These are phyloP conservation scores for Nesospiza acunhae DNA, from an alignment of 2,113 vertebrate species.

Conservation along the genomic window DNA sequence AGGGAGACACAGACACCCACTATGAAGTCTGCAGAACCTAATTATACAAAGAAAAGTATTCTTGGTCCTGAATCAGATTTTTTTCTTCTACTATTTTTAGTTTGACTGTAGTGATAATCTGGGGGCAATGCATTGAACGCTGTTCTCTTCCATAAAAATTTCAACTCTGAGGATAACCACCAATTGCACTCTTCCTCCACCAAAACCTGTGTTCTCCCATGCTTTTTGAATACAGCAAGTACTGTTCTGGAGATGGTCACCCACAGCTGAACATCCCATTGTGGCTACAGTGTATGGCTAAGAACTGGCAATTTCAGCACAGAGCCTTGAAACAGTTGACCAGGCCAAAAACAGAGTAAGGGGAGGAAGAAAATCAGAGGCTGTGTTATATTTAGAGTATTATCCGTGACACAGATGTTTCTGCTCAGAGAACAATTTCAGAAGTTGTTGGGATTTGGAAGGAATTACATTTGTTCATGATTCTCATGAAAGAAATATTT, in stretches of 20 bases:
- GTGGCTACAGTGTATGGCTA: background rate
- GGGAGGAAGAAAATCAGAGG: background rate
- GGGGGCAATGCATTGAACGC: background rate
- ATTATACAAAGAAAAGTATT: background rate
- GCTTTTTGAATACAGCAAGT: background rate
- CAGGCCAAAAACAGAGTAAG: background rate
- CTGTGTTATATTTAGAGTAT: background rate
- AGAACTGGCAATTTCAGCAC: background rate
- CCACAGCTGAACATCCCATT: background rate
- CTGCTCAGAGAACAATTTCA: background rate
- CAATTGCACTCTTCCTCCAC: background rate
- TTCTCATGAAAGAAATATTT: background rate
- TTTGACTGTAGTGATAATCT: background rate
- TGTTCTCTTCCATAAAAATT: background rate
- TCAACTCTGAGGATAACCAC: background rate
- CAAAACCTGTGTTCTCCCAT: background rate
- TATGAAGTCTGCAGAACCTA: background rate
- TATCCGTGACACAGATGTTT: background rate
- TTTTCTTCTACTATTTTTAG: background rate
- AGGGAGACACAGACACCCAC: background rate
- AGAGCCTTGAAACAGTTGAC: background rate
- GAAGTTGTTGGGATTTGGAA: background rate
- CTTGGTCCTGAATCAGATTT: background rate
- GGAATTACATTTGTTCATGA: background rate
- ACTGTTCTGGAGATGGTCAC: background rate